These are phyloP conservation scores for Helogale parvula DNA, from an alignment of 2,113 vertebrate genomes.

Conservation along the genomic window DNA sequence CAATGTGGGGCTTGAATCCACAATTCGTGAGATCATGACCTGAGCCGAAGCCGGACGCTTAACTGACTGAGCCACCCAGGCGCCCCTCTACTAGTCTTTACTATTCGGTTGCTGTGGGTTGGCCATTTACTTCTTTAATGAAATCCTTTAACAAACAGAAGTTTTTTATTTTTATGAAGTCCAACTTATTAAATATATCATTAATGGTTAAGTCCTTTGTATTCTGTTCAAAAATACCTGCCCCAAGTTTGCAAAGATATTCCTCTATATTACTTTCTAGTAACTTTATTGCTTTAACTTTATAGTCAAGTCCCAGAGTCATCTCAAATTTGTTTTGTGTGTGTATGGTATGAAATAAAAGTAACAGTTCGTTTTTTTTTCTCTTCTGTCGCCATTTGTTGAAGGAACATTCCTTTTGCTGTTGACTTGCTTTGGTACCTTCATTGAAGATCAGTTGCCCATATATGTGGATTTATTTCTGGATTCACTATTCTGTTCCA, in stretches of 20 bases:
- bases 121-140: neutral
- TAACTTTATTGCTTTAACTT: neutral
- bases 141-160: neutral
- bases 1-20: too few relatives aligned
- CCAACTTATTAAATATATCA: neutral
- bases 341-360: neutral
- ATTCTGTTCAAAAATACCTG: neutral
- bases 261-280: neutral
- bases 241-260: neutral
- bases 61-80: too few relatives aligned
- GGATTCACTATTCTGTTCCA: neutral
- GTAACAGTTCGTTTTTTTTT: neutral
- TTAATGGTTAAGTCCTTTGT: neutral
- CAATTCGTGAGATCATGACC: too few relatives aligned
- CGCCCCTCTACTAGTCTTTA: neutral
- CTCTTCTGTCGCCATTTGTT: neutral
- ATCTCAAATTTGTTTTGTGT: neutral
- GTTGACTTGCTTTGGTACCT: neutral
- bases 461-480: neutral
- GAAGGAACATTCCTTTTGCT: neutral
- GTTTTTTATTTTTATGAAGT: conserved; percentile 8
- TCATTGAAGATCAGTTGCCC: neutral
- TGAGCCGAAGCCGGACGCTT: too few relatives aligned
- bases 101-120: neutral
- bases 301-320: neutral